Conservation (phyloP, 2,113 vertebrate species). For the Aspiorhynchus laticeps region DNA sequence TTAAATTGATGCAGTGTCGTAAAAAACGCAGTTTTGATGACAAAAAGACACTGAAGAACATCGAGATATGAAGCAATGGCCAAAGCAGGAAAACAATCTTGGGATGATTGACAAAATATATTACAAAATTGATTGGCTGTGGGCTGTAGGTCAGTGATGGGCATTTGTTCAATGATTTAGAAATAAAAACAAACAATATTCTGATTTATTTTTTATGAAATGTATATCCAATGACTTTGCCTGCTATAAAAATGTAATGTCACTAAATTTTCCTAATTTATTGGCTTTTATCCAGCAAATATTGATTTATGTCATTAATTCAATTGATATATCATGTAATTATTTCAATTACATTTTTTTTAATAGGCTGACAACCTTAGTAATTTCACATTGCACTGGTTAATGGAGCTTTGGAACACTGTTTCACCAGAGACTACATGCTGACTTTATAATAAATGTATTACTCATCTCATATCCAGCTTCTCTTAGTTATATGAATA, state of each 20-base stretch:
- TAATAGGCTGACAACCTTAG: neutral
- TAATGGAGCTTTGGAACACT: neutral
- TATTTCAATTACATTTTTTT: neutral
- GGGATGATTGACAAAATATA: neutral
- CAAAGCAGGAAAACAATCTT: no score
- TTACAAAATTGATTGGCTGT: neutral
- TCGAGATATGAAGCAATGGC: no score
- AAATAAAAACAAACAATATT: neutral
- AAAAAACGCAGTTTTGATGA: no score
- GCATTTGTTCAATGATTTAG: neutral
- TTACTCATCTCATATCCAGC: constrained; percentile 5
- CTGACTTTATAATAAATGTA: neutral
- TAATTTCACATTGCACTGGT: neutral
- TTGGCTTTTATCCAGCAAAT: neutral
- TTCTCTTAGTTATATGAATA: neutral
- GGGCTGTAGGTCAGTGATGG: neutral
- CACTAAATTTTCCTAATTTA: neutral
- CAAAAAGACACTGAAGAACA: no score
- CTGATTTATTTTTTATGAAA: neutral
- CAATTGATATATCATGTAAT: neutral
- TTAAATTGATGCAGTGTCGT: neutral
- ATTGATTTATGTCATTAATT: neutral
- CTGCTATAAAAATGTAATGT: neutral
- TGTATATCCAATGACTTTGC: neutral
- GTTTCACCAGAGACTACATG: neutral